A percentile compares a stretch with the other conserved stretches of the same genome.
Evolutionary conservation across 2,888 invertebrate genomes (phyloP).

Genomic region (Nemurella pictetii): DNA sequence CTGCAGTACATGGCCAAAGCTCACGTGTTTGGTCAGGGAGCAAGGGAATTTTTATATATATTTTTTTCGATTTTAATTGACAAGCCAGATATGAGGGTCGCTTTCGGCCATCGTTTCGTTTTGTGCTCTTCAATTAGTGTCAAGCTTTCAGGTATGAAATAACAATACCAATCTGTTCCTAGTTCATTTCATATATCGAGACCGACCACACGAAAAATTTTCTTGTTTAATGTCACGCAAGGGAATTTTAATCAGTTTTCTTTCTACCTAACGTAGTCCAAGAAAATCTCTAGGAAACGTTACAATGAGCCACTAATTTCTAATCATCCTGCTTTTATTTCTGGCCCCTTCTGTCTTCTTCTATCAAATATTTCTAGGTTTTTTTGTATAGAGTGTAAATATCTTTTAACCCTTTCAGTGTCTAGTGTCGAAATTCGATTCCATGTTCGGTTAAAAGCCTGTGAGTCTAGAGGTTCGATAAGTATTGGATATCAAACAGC

Average conservation of each 20-base stretch:
- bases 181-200: neutral
- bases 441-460: neutral
- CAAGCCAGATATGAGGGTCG: neutral
- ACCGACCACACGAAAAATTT: neutral
- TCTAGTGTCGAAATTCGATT: neutral
- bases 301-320: neutral
- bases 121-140: slow-evolving; percentile 6
- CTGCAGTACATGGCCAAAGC: neutral
- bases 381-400: neutral
- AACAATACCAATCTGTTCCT: neutral
- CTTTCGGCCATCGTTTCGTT: slow-evolving; percentile 17
- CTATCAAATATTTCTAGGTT: neutral
- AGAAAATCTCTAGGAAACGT: neutral
- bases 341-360: neutral
- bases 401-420: neutral
- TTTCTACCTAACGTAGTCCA: neutral
- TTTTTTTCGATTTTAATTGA: slow-evolving; percentile 19
- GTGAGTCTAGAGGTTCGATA: neutral
- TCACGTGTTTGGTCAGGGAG: neutral
- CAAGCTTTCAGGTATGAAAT: neutral
- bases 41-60: neutral
- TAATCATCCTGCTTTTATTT: neutral
- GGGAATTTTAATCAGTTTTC: neutral
- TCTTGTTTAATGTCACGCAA: neutral
- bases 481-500: neutral